A percentile compares a stretch with the other conserved stretches of the same genome.
These are phyloP conservation scores for Phortica variegata DNA, from an alignment of 1,140 invertebrate species.

Conservation along the genomic window DNA sequence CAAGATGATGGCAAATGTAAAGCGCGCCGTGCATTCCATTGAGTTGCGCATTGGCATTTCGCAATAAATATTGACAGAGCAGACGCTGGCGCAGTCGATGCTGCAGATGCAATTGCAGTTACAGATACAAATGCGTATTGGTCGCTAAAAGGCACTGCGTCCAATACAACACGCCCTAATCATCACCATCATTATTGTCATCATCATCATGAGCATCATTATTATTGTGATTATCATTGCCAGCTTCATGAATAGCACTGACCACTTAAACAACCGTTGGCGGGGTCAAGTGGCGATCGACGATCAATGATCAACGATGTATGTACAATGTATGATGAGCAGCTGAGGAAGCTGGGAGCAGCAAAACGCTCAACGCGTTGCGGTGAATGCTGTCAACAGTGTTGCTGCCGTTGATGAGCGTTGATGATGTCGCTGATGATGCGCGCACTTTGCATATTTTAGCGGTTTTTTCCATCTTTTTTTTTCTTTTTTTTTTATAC, in stretches of 20 bases:
- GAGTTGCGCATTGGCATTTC: conserved; percentile 34
- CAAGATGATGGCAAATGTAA: too few species aligned
- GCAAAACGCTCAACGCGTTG: conserved; percentile 47
- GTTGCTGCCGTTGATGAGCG: conserved; percentile 38
- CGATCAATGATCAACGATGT: conserved; percentile 48
- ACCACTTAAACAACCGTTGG: neutral
- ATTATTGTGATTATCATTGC: too few species aligned
- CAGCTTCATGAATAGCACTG: too few species aligned
- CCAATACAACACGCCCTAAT: too few species aligned
- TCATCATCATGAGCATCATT: too few species aligned
- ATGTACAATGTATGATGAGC: too few species aligned
- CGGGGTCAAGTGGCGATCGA: conserved; percentile 25
- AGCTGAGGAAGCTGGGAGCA: too few species aligned
- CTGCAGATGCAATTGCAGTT: conserved; percentile 1
- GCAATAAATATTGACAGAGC: conserved; percentile 44
- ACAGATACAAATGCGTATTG: neutral
- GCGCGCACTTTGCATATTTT: conserved; percentile 51
- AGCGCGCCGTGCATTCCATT: too few species aligned
- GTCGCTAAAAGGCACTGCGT: too few species aligned
- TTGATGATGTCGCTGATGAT: conserved; percentile 23
- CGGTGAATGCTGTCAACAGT: conserved; percentile 10
- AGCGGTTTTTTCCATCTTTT: conserved; percentile 27
- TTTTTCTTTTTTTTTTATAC: neutral
- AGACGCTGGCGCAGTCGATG: conserved; percentile 10
- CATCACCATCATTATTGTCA: too few species aligned